These are phyloP conservation scores for Nerophis lumbriciformis DNA, from an alignment of 2,113 vertebrate genomes.

Conservation along the genomic window DNA sequence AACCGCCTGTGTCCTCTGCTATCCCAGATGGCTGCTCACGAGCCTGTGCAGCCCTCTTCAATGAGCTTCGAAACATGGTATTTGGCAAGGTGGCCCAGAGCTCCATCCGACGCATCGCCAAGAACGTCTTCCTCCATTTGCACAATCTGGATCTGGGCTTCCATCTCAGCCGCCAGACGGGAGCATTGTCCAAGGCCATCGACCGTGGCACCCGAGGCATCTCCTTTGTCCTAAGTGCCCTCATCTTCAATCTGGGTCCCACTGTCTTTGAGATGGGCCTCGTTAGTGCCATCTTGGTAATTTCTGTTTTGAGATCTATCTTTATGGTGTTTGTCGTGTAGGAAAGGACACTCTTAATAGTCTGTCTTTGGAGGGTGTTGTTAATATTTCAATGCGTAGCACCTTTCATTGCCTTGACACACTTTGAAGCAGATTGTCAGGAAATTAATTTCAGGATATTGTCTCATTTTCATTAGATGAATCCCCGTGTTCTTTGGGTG, in stretches of 20 bases:
- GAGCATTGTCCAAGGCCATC: constrained; percentile 94
- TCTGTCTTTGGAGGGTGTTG: constrained; percentile 6
- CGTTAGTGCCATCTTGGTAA: constrained; percentile 90
- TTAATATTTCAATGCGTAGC: constrained; percentile 12
- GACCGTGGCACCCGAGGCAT: constrained; percentile 96
- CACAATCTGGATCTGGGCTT: constrained; percentile 93
- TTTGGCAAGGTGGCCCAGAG: constrained; percentile 97
- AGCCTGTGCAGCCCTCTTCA: constrained; percentile 86
- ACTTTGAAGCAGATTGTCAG: constrained; percentile 37
- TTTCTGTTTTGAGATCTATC: constrained; percentile 7
- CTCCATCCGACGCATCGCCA: constrained; percentile 94
- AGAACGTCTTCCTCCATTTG: constrained; percentile 94
- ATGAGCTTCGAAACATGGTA: constrained; percentile 92
- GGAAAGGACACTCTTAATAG: background rate
- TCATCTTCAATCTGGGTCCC: constrained; percentile 96
- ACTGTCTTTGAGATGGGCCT: constrained; percentile 91
- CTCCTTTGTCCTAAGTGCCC: constrained; percentile 92
- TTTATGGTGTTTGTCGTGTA: background rate
- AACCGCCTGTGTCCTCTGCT: constrained; percentile 23
- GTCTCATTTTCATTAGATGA: constrained; percentile 54
- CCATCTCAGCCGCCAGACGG: constrained; percentile 93
- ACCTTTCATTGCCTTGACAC: constrained; percentile 36
- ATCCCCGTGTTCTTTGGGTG: constrained; percentile 48
- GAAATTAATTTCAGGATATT: constrained; percentile 50
- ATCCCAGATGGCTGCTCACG: constrained; percentile 86